These are phyloP conservation scores for Aquatica leii DNA, from an alignment of 2,888 invertebrate species.

Conservation along the genomic window DNA sequence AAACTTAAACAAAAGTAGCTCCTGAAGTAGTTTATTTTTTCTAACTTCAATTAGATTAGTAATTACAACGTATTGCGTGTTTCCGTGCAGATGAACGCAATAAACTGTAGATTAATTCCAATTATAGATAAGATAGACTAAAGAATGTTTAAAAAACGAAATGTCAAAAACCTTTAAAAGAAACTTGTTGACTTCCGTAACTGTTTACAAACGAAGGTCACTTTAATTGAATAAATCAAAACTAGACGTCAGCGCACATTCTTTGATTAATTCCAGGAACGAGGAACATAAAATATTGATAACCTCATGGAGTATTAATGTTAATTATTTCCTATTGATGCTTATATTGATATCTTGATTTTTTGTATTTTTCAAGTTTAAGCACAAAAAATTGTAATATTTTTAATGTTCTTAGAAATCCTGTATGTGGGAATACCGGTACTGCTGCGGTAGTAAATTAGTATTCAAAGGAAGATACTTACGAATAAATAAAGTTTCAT, in stretches of 20 bases:
- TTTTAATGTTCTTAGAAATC: conserved; percentile 23
- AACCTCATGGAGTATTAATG: not conserved
- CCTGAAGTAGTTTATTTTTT: too few relatives aligned
- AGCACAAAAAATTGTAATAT: conserved; percentile 20
- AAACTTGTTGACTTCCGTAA: conserved; percentile 22
- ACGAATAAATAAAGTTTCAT: conserved; percentile 32
- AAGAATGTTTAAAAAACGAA: conserved; percentile 12
- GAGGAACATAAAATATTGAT: not conserved
- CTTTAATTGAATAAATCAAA: conserved; percentile 17
- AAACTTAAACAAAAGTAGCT: too few relatives aligned
- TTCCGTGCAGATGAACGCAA: too few relatives aligned
- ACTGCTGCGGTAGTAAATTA: conserved; percentile 36
- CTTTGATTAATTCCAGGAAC: conserved; percentile 15
- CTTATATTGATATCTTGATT: not conserved
- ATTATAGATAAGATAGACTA: not conserved
- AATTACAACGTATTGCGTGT: too few relatives aligned
- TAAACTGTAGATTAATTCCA: too few relatives aligned
- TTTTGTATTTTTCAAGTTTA: conserved; percentile 22
- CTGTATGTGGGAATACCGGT: conserved; percentile 43
- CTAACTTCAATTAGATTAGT: too few relatives aligned
- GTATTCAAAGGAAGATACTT: conserved; percentile 36
- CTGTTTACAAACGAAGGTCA: conserved; percentile 16
- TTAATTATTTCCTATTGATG: not conserved
- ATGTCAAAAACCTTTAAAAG: conserved; percentile 26
- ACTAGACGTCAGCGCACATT: conserved; percentile 4